Percentiles rank a stretch among this genome's conserved stretches.
These are phyloP conservation scores for Telenomus remus DNA, from an alignment of 1,140 invertebrate genomes.

Conservation along the genomic window DNA sequence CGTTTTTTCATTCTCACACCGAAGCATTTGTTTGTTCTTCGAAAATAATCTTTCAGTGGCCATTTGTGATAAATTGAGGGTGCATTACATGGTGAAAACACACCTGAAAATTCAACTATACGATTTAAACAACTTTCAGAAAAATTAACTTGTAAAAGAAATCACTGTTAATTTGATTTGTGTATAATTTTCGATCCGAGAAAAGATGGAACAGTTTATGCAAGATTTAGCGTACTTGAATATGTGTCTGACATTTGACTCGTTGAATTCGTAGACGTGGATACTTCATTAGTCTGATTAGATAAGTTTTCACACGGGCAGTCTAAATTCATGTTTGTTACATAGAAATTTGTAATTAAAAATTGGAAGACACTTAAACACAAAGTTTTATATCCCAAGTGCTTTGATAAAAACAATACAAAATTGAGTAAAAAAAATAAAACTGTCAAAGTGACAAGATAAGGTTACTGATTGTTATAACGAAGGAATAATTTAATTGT, in stretches of 20 bases:
- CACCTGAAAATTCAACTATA: too few relatives aligned
- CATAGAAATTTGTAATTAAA: not conserved
- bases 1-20: constrained; percentile 19
- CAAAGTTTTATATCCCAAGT: too few relatives aligned
- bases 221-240: not conserved
- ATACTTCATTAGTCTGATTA: constrained; percentile 17
- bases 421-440: not conserved
- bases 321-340: constrained; percentile 4
- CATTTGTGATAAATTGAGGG: constrained; percentile 20
- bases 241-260: constrained; percentile 2
- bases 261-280: constrained; percentile 7
- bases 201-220: not conserved
- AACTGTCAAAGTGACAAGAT: not conserved
- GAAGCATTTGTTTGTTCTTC: constrained; percentile 26
- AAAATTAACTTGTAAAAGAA: too few relatives aligned
- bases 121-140: too few relatives aligned
- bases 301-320: constrained; percentile 20
- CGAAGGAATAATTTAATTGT: too few relatives aligned
- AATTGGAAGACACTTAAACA: not conserved
- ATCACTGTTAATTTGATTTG: not conserved
- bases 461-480: too few relatives aligned
- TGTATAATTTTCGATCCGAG: not conserved
- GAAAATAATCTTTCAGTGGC: constrained; percentile 32
- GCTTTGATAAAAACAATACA: too few relatives aligned
- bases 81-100: too few relatives aligned